Evolutionary conservation across 2,797 vertebrate species (phyloP).

Genomic region (Xerus rutilus): DNA sequence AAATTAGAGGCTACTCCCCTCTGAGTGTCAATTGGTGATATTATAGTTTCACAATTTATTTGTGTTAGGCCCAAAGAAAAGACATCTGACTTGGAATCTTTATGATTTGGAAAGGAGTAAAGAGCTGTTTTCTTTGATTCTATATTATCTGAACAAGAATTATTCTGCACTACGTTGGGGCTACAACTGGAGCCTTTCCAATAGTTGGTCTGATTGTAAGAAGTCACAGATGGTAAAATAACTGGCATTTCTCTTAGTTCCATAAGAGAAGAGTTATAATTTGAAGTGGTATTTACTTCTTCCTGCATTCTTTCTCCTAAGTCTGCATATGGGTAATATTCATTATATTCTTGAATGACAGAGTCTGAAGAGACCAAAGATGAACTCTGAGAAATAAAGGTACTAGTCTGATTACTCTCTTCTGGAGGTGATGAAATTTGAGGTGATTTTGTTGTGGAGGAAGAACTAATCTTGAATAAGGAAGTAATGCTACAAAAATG

Average conservation of each 20-base stretch:
- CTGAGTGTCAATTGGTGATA: constrained; percentile 56
- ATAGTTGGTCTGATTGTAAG: constrained; percentile 39
- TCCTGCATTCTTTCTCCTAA: constrained; percentile 57
- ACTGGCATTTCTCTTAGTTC: constrained; percentile 65
- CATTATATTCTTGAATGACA: constrained; percentile 64
- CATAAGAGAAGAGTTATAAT: constrained; percentile 52
- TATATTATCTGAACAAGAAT: constrained; percentile 69
- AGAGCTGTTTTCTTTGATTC: constrained; percentile 50
- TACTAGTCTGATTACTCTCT: constrained; percentile 57
- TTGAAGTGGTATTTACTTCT: constrained; percentile 54
- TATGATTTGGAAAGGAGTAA: constrained; percentile 66
- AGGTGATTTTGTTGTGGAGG: constrained; percentile 67
- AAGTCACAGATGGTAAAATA: constrained; percentile 55
- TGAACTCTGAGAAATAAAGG: constrained; percentile 55
- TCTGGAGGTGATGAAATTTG: constrained; percentile 66
- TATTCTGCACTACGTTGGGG: not conserved
- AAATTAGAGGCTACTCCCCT: constrained; percentile 37
- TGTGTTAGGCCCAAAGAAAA: constrained; percentile 76
- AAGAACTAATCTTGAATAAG: constrained; percentile 85
- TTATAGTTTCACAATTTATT: constrained; percentile 65
- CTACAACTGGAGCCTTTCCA: constrained; percentile 34
- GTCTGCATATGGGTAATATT: constrained; percentile 64
- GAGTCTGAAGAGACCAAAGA: constrained; percentile 27
- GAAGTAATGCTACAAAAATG: constrained; percentile 92
- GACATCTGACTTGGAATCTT: constrained; percentile 57